Evolutionary conservation across 2,113 vertebrate genomes (phyloP).

Genomic region (Castor canadensis): DNA sequence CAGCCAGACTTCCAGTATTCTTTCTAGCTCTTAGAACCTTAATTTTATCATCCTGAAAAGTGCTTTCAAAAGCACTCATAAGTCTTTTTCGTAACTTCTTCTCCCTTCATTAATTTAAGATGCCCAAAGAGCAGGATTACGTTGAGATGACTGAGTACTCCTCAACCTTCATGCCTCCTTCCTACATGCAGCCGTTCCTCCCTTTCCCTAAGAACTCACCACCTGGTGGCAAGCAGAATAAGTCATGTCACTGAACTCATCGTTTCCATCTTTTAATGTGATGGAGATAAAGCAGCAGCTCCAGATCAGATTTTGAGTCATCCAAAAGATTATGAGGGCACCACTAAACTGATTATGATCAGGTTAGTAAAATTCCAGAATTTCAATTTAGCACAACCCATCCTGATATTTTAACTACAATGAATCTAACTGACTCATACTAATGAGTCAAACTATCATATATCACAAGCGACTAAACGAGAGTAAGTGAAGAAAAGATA

Average conservation of each 20-base stretch:
- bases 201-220: not conserved
- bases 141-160: not conserved
- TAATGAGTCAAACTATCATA: not conserved
- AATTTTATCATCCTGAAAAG: conserved; percentile 11
- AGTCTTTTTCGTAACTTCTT: conserved; percentile 9
- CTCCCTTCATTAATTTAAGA: conserved; percentile 42
- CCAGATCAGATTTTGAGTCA: conserved; percentile 3
- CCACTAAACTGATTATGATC: not conserved
- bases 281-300: not conserved
- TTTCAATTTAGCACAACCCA: not conserved
- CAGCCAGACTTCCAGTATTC: not conserved
- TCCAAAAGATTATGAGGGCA: not conserved
- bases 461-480: not conserved
- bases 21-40: not conserved
- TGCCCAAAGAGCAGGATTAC: not conserved
- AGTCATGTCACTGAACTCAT: not conserved
- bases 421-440: not conserved
- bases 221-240: not conserved
- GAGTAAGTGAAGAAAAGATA: conserved; percentile 12
- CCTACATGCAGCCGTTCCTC: not conserved
- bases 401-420: not conserved
- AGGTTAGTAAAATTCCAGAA: conserved; percentile 10
- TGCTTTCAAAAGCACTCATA: conserved; percentile 16
- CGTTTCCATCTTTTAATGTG: not conserved
- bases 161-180: not conserved